A percentile compares a stretch with the other conserved stretches of the same genome.
phyloP scores from a whole-genome alignment of 2,113 vertebrate genomes.

The Callorhinus ursinus region DNA sequence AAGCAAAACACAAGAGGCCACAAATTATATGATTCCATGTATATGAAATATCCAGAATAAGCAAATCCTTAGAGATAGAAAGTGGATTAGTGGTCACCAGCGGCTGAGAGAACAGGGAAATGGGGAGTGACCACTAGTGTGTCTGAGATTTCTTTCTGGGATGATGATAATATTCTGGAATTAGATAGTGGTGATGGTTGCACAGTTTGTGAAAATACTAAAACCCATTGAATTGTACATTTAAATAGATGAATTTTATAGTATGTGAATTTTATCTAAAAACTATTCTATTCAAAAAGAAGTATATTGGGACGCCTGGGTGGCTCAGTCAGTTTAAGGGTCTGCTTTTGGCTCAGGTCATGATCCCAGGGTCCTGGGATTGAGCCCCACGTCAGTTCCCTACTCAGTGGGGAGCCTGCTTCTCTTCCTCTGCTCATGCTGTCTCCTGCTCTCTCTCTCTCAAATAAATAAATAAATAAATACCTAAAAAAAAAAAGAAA shows the following conservation, averaged over 20 bases:
- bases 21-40: background rate
- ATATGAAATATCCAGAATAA: background rate
- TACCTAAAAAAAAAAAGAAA: no score
- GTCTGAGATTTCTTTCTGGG: background rate
- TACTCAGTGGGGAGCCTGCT: no score
- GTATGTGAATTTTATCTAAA: background rate
- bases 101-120: accelerated
- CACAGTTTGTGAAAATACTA: background rate
- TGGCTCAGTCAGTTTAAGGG: no score
- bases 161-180: background rate
- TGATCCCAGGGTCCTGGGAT: no score
- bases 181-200: background rate
- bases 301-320: background rate
- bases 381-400: no score
- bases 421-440: no score
- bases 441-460: no score
- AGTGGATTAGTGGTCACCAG: background rate
- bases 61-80: background rate
- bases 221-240: background rate
- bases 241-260: background rate
- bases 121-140: background rate
- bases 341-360: no score
- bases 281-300: background rate
- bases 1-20: background rate
- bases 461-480: no score